phyloP scores from a whole-genome alignment of 2,113 vertebrate species.

The Eonycteris spelaea region DNA sequence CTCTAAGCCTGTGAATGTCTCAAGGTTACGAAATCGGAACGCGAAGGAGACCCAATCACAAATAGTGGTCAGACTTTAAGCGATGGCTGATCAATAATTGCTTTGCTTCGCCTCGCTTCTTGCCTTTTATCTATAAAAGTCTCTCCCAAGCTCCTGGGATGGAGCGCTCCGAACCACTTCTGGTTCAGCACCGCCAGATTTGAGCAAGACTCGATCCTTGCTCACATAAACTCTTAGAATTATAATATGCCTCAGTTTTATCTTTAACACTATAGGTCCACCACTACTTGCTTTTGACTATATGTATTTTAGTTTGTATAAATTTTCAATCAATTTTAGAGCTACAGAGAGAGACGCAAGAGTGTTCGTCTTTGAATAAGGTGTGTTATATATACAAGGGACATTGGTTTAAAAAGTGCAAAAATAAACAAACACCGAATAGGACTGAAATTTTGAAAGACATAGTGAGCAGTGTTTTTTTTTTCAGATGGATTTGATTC shows the following conservation, averaged over 20 bases:
- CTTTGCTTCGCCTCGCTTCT: not conserved
- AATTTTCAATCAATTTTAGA: not conserved
- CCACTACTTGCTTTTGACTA: not conserved
- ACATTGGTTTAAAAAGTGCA: not conserved
- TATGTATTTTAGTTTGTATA: not conserved
- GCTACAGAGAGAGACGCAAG: not conserved
- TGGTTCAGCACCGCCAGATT: not conserved
- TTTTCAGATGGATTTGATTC: not conserved
- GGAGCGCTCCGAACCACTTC: not conserved
- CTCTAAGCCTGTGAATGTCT: not conserved
- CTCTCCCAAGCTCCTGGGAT: not conserved
- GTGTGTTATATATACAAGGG: not conserved
- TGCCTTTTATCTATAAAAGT: not conserved
- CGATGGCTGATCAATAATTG: not conserved
- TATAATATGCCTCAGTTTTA: not conserved
- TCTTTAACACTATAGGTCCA: not conserved
- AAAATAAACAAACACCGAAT: not conserved
- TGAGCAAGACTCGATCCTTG: not conserved
- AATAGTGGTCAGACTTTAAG: not conserved
- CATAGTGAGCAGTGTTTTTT: not conserved
- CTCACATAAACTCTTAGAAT: not conserved
- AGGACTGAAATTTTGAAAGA: not conserved
- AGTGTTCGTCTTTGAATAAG: not conserved
- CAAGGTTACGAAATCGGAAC: not conserved
- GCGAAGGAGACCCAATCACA: not conserved